phyloP scores from a whole-genome alignment of 2,888 invertebrate species.

The Dorcus hopei region DNA sequence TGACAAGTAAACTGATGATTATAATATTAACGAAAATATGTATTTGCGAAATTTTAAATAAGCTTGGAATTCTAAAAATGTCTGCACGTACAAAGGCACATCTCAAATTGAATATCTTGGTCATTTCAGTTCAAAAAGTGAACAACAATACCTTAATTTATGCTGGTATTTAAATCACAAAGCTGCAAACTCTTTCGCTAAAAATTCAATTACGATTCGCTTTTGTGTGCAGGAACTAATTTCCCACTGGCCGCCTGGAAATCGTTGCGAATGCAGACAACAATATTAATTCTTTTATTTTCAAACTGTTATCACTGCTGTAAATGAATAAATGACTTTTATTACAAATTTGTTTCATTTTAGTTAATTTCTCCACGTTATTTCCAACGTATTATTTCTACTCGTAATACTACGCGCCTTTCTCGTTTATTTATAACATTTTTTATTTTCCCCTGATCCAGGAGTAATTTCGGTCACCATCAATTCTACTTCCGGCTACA shows the following conservation, averaged over 20 bases:
- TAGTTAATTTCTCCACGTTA: not conserved
- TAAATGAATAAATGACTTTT: slow-evolving; percentile 22
- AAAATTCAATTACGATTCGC: slow-evolving; percentile 15
- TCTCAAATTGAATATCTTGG: not conserved
- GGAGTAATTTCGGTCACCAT: slow-evolving; percentile 27
- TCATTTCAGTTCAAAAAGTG: not conserved
- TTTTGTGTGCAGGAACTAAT: slow-evolving; percentile 7
- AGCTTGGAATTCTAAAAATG: no score
- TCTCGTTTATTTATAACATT: not conserved
- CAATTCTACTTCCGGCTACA: slow-evolving; percentile 25
- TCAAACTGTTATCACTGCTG: slow-evolving; percentile 23
- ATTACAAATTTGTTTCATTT: slow-evolving; percentile 6
- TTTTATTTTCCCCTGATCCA: slow-evolving; percentile 3
- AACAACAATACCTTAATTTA: not conserved
- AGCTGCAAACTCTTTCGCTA: slow-evolving; percentile 3
- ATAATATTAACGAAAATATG: no score
- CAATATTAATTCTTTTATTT: slow-evolving; percentile 23
- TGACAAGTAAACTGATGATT: no score
- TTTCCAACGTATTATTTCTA: not conserved
- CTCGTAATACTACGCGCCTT: not conserved
- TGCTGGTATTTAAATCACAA: not conserved
- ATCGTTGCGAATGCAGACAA: slow-evolving; percentile 13
- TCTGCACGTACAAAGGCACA: not conserved
- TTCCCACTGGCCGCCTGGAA: slow-evolving; percentile 14
- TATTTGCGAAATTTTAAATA: no score